Evolutionary conservation across 1,140 invertebrate species (phyloP).

Genomic region (Diorhabda elongata): DNA sequence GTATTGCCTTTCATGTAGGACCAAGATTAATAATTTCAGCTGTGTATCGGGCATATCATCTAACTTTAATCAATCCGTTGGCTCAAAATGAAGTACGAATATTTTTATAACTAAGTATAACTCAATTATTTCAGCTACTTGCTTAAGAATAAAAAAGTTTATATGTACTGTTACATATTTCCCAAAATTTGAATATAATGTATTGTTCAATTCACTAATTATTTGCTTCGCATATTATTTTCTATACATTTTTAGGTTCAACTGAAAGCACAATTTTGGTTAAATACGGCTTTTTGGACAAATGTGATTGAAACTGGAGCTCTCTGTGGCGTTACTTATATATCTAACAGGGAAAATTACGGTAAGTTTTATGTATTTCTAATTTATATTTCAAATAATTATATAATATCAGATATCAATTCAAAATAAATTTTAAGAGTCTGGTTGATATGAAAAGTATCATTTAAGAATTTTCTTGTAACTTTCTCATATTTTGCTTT

Average conservation of each 20-base stretch:
- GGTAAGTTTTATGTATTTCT: constrained; percentile 61
- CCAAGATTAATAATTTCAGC: constrained; percentile 81
- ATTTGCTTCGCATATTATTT: constrained; percentile 10
- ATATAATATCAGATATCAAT: no score
- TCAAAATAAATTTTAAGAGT: no score
- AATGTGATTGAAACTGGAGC: constrained; percentile 80
- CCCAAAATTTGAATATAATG: not conserved
- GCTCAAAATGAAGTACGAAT: constrained; percentile 24
- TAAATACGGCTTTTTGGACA: constrained; percentile 76
- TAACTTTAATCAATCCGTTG: constrained; percentile 56
- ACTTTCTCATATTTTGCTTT: no score
- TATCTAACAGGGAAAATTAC: constrained; percentile 92
- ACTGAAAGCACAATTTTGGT: constrained; percentile 55
- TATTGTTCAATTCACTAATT: not conserved
- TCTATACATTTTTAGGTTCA: constrained; percentile 46
- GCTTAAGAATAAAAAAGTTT: not conserved
- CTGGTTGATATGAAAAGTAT: no score
- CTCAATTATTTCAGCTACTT: not conserved
- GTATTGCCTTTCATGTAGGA: constrained; percentile 83
- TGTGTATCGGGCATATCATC: constrained; percentile 78
- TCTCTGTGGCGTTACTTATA: constrained; percentile 84
- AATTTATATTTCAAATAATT: no score
- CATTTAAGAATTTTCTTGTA: no score
- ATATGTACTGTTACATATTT: not conserved
- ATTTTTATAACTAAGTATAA: not conserved